A percentile compares a stretch with the other conserved stretches of the same genome.
phyloP scores from a whole-genome alignment of 2,888 invertebrate genomes.

The Philereme transversata region DNA sequence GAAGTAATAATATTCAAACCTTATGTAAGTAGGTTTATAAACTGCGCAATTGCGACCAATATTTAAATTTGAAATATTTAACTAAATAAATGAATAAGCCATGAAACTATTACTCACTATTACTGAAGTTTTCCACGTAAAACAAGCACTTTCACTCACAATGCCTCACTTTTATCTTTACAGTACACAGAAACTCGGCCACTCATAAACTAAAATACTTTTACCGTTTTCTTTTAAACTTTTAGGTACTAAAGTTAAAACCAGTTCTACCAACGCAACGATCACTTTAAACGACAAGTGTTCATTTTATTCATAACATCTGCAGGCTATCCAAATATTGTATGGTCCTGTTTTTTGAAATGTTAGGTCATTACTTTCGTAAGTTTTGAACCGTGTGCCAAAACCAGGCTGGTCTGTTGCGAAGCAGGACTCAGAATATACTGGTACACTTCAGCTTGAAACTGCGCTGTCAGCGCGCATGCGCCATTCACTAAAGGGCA shows the following conservation, averaged over 20 bases:
- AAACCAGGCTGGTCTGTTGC: conserved; percentile 33
- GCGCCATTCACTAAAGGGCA: conserved; percentile 36
- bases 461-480: conserved; percentile 34
- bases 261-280: not conserved
- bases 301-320: conserved; percentile 7
- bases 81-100: no score
- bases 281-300: conserved; percentile 1
- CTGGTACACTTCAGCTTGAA: conserved; percentile 40
- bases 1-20: no score
- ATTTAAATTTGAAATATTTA: no score
- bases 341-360: not conserved
- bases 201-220: conserved; percentile 6
- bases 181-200: not conserved
- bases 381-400: conserved; percentile 11
- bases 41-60: no score
- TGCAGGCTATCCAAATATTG: not conserved
- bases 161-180: conserved; percentile 6
- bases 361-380: conserved; percentile 13
- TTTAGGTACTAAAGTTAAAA: conserved; percentile 4
- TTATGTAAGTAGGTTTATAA: no score
- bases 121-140: no score
- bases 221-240: conserved; percentile 2
- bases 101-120: no score
- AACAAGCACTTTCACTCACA: not conserved
- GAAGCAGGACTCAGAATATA: conserved; percentile 41